Evolutionary conservation across 2,888 invertebrate species (phyloP).

Genomic region (Ichneumoninae sp.): DNA sequence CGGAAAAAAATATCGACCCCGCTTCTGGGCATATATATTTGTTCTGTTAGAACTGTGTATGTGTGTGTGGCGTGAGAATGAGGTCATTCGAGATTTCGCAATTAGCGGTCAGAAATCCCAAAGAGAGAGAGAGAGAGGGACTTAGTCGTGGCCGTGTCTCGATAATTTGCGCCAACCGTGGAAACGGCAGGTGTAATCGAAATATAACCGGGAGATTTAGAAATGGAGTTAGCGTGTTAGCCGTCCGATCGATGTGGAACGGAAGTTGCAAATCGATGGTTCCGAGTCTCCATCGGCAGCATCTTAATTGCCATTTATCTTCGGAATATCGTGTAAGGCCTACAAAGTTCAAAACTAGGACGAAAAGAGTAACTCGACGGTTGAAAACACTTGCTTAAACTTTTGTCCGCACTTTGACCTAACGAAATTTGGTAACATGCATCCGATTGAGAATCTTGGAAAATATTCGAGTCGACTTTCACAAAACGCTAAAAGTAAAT

Average conservation of each 20-base stretch:
- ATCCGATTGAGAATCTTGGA: not conserved
- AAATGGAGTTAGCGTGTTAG: slow-evolving; percentile 37
- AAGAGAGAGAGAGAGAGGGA: slow-evolving; percentile 2
- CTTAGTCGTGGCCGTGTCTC: slow-evolving; percentile 2
- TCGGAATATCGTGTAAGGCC: not conserved
- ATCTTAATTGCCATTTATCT: not conserved
- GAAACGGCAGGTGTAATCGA: slow-evolving; percentile 40
- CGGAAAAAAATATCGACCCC: slow-evolving; percentile 36
- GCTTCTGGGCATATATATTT: slow-evolving; percentile 22
- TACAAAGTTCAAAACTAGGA: not conserved
- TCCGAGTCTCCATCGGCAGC: not conserved
- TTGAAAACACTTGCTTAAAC: not conserved
- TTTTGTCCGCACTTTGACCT: not conserved
- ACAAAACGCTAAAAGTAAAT: not conserved
- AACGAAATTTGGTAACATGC: not conserved
- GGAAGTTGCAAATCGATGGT: slow-evolving; percentile 54
- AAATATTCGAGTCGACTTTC: not conserved
- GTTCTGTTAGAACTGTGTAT: not conserved
- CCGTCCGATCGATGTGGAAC: slow-evolving; percentile 13
- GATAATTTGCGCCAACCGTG: slow-evolving; percentile 30
- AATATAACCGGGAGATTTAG: slow-evolving; percentile 32
- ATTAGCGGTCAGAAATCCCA: slow-evolving; percentile 53
- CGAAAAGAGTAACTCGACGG: not conserved
- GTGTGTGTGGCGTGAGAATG: slow-evolving; percentile 52
- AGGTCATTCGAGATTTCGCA: slow-evolving; percentile 59